Evolutionary conservation across 2,113 vertebrate species (phyloP), one percentile per base, ranked within the genome.

Genomic region (Aplodontia rufa): DNA sequence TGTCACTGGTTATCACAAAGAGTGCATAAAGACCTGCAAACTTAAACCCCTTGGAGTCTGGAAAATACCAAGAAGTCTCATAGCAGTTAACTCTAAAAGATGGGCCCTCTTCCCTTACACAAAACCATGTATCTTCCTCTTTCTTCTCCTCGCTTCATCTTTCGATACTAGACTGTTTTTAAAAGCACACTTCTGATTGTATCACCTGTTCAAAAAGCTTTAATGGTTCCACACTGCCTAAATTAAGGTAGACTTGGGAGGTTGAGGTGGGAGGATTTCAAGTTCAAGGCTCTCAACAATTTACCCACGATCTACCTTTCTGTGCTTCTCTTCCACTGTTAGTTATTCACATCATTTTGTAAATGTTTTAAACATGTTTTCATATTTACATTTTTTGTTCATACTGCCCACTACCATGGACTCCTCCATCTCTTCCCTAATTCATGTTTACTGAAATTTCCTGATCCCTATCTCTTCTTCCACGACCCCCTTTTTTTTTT

Each of bases 151-250:
- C 26, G 75, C 30, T 58, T 30, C 22, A 76, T 71, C 40, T 94
- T 75, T 83, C 71, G 87, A 72, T 51, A 32, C 30, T 60, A 93
- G 51, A 78, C 0, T 75, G 42, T 80, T 96, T 95, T 92, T 90
- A 80, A 96, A 96, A 84, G 51, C 11, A 66, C 64, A 75, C 17
- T 64, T 74, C 80, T 60, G n/a, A 88, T 4, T 82, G 10, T 74
- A 47, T 68, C 2, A 8, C 62, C 22, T 91, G 17, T 20, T 96
- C 45, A 93, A 58, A 97, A 95, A 82, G 8, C 28, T 89, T 82
- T 68, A 87, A 90, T 37, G 75, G 47, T 28, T 78, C 40, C 82
- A 40, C 22, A 3, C 0, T n/a, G 12, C 74, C 49, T 72, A 49
- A 32, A 69, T 3, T 8, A 24, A 72, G 32, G 47, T 6, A 78